phyloP scores from a whole-genome alignment of 2,888 invertebrate genomes.

The Tetramorium bicarinatum region DNA sequence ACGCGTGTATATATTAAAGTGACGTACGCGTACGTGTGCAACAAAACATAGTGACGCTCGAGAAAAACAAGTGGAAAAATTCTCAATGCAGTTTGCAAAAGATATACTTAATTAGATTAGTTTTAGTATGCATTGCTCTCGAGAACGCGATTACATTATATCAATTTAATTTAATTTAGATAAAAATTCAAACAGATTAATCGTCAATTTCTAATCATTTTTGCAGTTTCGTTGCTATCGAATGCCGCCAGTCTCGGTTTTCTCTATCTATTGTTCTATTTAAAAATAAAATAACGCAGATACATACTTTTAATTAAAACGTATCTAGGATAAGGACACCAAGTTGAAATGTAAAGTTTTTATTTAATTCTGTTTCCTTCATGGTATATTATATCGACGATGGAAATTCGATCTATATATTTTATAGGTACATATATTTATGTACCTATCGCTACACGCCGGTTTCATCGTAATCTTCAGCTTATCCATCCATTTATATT shows the following conservation, averaged over 20 bases:
- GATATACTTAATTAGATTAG: not conserved
- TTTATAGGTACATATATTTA: not conserved
- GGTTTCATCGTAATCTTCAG: not conserved
- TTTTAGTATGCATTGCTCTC: not conserved
- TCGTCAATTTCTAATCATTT: not conserved
- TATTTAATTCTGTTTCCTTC: not conserved
- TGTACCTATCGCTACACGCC: too few relatives aligned
- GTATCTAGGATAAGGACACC: not conserved
- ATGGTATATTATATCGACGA: too few relatives aligned
- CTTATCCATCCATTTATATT: not conserved
- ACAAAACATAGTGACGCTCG: not conserved
- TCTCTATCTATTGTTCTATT: not conserved
- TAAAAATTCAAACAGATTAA: not conserved
- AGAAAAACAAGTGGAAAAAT: not conserved
- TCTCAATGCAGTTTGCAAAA: slow-evolving; percentile 1
- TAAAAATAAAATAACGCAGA: not conserved
- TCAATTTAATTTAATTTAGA: not conserved
- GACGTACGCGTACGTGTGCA: not conserved
- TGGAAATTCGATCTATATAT: not conserved
- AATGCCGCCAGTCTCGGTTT: not conserved
- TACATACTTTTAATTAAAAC: not conserved
- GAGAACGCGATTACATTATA: not conserved
- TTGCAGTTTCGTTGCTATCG: not conserved
- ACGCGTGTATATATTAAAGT: slow-evolving; percentile 40
- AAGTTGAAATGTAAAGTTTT: not conserved